Evolutionary conservation across 1,140 invertebrate species (phyloP).

Genomic region (Daktulosphaira vitifoliae): DNA sequence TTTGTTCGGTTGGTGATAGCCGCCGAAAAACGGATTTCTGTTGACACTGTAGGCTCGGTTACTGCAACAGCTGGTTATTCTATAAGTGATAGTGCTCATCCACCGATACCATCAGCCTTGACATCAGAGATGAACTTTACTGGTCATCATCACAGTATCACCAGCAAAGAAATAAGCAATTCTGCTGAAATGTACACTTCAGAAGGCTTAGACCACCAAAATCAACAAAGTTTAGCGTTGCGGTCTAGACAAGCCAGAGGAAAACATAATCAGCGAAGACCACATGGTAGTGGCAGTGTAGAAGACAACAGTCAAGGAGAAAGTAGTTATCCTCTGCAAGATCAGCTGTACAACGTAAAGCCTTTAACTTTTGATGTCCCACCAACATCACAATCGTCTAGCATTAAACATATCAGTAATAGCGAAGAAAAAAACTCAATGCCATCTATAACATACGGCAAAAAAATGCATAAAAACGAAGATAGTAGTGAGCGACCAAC

Average conservation of each 20-base stretch:
- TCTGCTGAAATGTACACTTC: neutral
- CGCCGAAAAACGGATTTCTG: conserved; percentile 21
- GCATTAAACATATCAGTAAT: neutral
- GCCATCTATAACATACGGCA: conserved; percentile 6
- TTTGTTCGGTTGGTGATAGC: neutral
- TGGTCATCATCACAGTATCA: neutral
- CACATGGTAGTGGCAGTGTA: neutral
- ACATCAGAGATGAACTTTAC: neutral
- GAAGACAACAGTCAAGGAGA: neutral
- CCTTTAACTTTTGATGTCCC: conserved; percentile 2
- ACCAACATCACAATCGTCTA: neutral
- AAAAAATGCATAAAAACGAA: conserved; percentile 5
- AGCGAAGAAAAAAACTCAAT: neutral
- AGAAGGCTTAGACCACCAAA: neutral
- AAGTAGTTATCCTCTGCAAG: neutral
- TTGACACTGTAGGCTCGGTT: neutral
- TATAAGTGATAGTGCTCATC: neutral
- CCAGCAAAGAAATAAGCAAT: neutral
- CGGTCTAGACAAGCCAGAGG: conserved; percentile 14
- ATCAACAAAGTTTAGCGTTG: neutral
- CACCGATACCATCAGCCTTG: neutral
- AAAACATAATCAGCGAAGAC: neutral
- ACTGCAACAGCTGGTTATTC: conserved; percentile 14
- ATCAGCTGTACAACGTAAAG: conserved; percentile 8
- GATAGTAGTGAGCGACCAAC: neutral